phyloP scores from a whole-genome alignment of 2,797 vertebrate genomes.

The Falco peregrinus region DNA sequence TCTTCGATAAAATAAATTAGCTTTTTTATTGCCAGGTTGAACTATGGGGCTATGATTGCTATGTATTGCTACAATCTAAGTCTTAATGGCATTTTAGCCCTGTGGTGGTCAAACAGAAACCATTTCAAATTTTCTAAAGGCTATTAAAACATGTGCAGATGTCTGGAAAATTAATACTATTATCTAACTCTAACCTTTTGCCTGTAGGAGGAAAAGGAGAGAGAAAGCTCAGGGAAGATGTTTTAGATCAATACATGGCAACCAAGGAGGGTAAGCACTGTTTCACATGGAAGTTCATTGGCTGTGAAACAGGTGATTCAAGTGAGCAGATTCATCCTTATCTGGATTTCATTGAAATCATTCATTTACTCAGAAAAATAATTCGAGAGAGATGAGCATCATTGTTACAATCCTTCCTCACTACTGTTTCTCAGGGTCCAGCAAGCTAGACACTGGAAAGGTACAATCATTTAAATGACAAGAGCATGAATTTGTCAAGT shows the following conservation, averaged over 20 bases:
- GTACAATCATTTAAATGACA: constrained; percentile 59
- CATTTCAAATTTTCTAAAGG: constrained; percentile 77
- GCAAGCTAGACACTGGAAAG: neutral
- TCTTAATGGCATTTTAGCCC: constrained; percentile 79
- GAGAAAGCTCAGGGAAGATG: constrained; percentile 71
- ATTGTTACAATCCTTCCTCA: constrained; percentile 36
- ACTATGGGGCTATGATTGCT: constrained; percentile 68
- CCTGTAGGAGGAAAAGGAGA: constrained; percentile 74
- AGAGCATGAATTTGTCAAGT: constrained; percentile 50
- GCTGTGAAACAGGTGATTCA: constrained; percentile 18
- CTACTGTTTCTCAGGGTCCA: constrained; percentile 50
- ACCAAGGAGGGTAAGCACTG: constrained; percentile 44
- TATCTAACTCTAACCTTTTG: constrained; percentile 79
- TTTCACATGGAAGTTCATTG: constrained; percentile 55
- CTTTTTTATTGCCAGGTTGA: constrained; percentile 72
- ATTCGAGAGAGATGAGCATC: constrained; percentile 21
- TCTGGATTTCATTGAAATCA: constrained; percentile 40
- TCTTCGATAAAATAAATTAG: constrained; percentile 74
- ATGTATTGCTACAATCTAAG: constrained; percentile 74
- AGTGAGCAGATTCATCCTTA: constrained; percentile 38
- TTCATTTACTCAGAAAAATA: constrained; percentile 64
- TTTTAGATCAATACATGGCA: constrained; percentile 74
- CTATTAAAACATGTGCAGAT: constrained; percentile 82
- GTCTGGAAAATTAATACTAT: constrained; percentile 84
- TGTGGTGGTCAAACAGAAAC: constrained; percentile 77